Evolutionary conservation across 2,113 vertebrate genomes (phyloP).

Genomic region (Ammodytes dubius): DNA sequence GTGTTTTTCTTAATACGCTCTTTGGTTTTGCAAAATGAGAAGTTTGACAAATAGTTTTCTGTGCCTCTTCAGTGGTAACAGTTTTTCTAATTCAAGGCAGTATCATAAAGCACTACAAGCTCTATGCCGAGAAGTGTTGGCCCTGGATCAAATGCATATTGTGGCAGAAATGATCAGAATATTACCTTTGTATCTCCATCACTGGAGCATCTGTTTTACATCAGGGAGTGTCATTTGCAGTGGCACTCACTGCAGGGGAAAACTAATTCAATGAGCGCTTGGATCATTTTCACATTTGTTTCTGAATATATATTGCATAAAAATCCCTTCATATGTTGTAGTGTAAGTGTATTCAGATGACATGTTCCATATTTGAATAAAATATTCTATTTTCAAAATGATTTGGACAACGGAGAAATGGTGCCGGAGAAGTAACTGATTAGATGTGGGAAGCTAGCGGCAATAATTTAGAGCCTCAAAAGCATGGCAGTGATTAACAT

Average conservation of each 20-base stretch:
- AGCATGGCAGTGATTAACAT: neutral
- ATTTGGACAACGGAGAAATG: slow-evolving; percentile 33
- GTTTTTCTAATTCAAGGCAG: neutral
- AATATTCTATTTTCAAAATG: slow-evolving; percentile 29
- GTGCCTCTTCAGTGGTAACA: neutral
- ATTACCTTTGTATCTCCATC: slow-evolving; percentile 14
- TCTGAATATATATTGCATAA: slow-evolving; percentile 38
- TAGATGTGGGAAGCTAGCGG: slow-evolving; percentile 38
- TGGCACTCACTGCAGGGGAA: slow-evolving; percentile 16
- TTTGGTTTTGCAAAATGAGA: neutral
- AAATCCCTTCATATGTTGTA: slow-evolving; percentile 37
- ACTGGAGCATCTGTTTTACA: slow-evolving; percentile 17
- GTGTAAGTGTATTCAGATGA: slow-evolving; percentile 44
- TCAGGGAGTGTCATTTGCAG: slow-evolving; percentile 32
- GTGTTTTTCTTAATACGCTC: neutral
- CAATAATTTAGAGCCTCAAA: slow-evolving; percentile 27
- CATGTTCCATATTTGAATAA: too few relatives aligned
- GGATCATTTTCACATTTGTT: slow-evolving; percentile 47
- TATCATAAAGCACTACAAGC: neutral
- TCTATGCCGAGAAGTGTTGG: neutral
- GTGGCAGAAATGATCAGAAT: neutral
- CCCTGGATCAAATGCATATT: neutral
- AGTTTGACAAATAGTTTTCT: slow-evolving; percentile 5
- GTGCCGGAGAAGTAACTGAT: slow-evolving; percentile 42
- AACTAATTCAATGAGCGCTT: slow-evolving; percentile 21